A percentile compares a stretch with the other conserved stretches of the same genome.
Conservation (phyloP, 2,888 invertebrate genomes). For the Mesoligia furuncula region DNA sequence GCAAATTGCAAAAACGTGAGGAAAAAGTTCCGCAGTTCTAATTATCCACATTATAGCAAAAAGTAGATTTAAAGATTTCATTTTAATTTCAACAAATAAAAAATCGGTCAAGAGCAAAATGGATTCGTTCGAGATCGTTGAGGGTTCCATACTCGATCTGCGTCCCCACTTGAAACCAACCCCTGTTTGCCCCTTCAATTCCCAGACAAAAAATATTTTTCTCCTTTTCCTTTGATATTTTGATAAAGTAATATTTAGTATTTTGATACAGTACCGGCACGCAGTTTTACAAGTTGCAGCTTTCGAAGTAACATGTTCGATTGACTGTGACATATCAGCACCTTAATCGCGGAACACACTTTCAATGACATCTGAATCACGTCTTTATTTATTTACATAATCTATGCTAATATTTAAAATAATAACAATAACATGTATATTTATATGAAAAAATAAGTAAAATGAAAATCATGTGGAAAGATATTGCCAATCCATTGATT, state of each 20-base stretch:
- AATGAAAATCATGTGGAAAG: too few species aligned
- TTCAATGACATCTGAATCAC: neutral
- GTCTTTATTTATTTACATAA: too few species aligned
- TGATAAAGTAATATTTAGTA: neutral
- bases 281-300: conserved; percentile 1
- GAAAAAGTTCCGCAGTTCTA: neutral
- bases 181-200: conserved; percentile 36
- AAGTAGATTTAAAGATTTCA: neutral
- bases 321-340: neutral
- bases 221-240: conserved; percentile 22
- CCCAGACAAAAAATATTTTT: conserved; percentile 19
- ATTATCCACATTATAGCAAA: conserved; percentile 5
- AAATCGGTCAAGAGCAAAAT: conserved; percentile 29
- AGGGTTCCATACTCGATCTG: conserved; percentile 25
- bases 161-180: conserved; percentile 35
- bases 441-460: too few species aligned
- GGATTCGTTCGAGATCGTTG: conserved; percentile 30
- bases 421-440: too few species aligned
- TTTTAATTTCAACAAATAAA: conserved; percentile 27
- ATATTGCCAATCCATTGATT: neutral
- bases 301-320: neutral
- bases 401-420: too few species aligned
- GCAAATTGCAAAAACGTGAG: too few species aligned
- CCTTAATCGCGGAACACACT: neutral
- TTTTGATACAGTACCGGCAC: neutral